phyloP scores from a whole-genome alignment of 2,888 invertebrate species.

The Tiphia femorata region DNA sequence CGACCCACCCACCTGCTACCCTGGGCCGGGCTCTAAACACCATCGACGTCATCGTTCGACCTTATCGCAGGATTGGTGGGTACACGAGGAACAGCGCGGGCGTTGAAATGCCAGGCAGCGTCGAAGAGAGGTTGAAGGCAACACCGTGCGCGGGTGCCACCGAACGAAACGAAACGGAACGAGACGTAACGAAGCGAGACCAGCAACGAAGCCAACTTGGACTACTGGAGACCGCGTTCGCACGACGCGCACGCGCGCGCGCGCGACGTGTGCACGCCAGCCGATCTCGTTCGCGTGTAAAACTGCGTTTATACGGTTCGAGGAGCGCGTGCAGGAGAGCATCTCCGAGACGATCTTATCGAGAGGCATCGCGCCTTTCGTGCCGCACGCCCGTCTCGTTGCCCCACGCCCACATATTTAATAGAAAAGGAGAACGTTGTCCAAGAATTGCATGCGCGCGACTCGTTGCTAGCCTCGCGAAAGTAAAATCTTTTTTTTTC shows the following conservation, averaged over 20 bases:
- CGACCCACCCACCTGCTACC: too few species aligned
- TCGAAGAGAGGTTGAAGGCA: not conserved
- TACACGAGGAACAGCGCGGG: too few species aligned
- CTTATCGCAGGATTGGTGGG: too few species aligned
- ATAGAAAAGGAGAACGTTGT: constrained; percentile 7
- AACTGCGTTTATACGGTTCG: constrained; percentile 58
- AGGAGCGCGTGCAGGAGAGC: constrained; percentile 38
- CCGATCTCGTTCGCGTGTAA: constrained; percentile 53
- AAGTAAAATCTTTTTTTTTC: not conserved
- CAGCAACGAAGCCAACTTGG: constrained; percentile 5
- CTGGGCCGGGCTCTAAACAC: too few species aligned
- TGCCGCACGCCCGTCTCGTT: constrained; percentile 25
- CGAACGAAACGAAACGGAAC: not conserved
- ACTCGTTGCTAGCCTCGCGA: not conserved
- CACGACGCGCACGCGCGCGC: too few species aligned
- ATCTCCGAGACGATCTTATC: constrained; percentile 43
- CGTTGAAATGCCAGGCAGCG: not conserved
- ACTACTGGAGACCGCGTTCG: not conserved
- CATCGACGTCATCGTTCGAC: too few species aligned
- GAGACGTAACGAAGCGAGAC: not conserved
- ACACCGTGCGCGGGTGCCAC: not conserved
- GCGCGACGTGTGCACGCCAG: constrained; percentile 25
- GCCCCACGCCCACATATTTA: not conserved
- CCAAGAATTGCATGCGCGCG: not conserved
- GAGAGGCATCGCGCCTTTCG: constrained; percentile 27